Evolutionary conservation across 2,797 vertebrate genomes (phyloP).

Genomic region (Alcedo atthis): DNA sequence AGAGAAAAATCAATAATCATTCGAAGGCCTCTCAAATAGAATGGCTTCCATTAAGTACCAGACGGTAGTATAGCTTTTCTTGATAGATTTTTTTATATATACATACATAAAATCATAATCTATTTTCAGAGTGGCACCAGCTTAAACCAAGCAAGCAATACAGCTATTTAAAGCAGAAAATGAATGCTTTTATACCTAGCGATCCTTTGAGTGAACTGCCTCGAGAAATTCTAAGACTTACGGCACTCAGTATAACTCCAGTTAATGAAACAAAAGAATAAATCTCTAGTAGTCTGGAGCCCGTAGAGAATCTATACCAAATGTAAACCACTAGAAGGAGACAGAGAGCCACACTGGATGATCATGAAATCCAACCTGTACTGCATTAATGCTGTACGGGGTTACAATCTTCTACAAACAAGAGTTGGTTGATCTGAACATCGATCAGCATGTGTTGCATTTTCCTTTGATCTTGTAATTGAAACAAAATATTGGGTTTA

Average conservation of each 20-base stretch:
- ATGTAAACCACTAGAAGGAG: conserved; percentile 35
- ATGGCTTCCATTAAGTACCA: background rate
- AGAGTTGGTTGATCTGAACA: background rate
- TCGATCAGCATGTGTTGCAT: background rate
- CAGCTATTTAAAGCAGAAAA: background rate
- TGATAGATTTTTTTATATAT: background rate
- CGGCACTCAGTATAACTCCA: background rate
- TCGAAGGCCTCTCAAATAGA: conserved; percentile 37
- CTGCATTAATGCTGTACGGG: background rate
- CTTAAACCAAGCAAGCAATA: background rate
- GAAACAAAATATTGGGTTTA: conserved; percentile 24
- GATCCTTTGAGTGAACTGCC: background rate
- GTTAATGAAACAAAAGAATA: background rate
- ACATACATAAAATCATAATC: background rate
- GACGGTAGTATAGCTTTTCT: background rate
- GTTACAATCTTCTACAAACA: background rate
- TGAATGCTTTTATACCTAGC: background rate
- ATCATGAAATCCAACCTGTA: background rate
- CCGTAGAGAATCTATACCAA: background rate
- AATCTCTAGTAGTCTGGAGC: background rate
- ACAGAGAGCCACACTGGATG: background rate
- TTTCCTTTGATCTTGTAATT: conserved; percentile 31
- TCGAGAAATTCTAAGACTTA: background rate
- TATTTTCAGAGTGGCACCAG: background rate
- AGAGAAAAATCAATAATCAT: conserved; percentile 35